Evolutionary conservation across 2,113 vertebrate genomes (phyloP).

Genomic region (Leucoraja erinaceus): DNA sequence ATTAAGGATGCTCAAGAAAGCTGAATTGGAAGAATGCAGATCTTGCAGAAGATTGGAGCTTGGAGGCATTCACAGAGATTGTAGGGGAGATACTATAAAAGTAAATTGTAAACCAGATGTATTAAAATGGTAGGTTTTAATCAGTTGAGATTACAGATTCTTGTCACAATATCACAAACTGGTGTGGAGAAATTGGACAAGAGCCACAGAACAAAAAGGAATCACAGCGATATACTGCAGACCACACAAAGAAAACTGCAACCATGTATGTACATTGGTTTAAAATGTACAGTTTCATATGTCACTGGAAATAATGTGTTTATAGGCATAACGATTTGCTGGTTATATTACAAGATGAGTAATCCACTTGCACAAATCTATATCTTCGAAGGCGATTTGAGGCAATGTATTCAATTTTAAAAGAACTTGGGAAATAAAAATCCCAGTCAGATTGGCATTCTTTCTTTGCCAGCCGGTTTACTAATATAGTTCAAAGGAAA

Average conservation of each 20-base stretch:
- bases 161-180: not conserved
- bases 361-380: not conserved
- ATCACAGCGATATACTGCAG: not conserved
- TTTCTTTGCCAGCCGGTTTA: not conserved
- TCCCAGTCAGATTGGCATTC: not conserved
- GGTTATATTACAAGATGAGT: not conserved
- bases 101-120: no score
- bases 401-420: not conserved
- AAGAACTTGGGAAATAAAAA: not conserved
- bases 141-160: not conserved
- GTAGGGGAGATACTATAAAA: not conserved
- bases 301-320: no score
- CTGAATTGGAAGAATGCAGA: no score
- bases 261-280: not conserved
- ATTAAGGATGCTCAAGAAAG: no score
- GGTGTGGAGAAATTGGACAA: not conserved
- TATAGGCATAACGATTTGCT: not conserved
- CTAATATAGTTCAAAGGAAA: not conserved
- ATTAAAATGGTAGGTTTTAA: no score
- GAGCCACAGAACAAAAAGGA: not conserved
- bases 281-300: no score
- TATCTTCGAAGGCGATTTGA: not conserved
- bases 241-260: not conserved
- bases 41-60: not conserved
- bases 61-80: not conserved